Percentiles rank a stretch among this genome's conserved stretches.
Conservation (phyloP, 2,888 invertebrate genomes). For the Harpalus rufipes region DNA sequence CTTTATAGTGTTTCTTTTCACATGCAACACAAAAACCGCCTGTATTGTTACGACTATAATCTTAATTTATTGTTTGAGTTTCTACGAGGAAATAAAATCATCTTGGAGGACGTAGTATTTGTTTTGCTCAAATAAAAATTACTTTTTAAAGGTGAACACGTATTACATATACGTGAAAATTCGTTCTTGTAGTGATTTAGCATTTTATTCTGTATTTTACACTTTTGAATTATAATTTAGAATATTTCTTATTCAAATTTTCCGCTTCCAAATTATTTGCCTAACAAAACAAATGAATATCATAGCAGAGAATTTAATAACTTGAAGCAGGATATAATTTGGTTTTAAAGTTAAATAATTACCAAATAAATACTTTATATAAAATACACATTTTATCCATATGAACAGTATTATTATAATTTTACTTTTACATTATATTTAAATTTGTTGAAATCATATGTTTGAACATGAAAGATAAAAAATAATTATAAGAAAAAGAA, state of each 20-base stretch:
- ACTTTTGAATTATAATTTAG: background rate
- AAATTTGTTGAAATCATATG: background rate
- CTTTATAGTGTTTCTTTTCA: slow-evolving; percentile 62
- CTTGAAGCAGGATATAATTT: background rate
- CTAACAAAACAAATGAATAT: background rate
- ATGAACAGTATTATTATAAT: background rate
- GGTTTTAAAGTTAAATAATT: background rate
- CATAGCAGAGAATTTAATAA: slow-evolving; percentile 9
- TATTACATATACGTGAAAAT: background rate
- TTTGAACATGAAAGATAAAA: background rate
- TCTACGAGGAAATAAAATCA: slow-evolving; percentile 52
- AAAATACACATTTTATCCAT: background rate
- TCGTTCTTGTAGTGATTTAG: background rate
- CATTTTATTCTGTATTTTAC: background rate
- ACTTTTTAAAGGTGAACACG: background rate
- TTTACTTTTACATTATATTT: background rate
- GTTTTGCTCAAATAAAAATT: slow-evolving; percentile 45
- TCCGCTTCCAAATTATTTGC: slow-evolving; percentile 14
- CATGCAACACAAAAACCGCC: slow-evolving; percentile 50
- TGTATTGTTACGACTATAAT: slow-evolving; percentile 54
- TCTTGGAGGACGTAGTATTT: slow-evolving; percentile 41
- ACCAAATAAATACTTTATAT: background rate
- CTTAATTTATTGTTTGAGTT: slow-evolving; percentile 59
- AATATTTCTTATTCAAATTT: background rate
- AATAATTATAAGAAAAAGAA: background rate